Evolutionary conservation across 1,140 invertebrate species (phyloP), one percentile per base, ranked within the genome.

Genomic region (Saccostrea echinata): DNA sequence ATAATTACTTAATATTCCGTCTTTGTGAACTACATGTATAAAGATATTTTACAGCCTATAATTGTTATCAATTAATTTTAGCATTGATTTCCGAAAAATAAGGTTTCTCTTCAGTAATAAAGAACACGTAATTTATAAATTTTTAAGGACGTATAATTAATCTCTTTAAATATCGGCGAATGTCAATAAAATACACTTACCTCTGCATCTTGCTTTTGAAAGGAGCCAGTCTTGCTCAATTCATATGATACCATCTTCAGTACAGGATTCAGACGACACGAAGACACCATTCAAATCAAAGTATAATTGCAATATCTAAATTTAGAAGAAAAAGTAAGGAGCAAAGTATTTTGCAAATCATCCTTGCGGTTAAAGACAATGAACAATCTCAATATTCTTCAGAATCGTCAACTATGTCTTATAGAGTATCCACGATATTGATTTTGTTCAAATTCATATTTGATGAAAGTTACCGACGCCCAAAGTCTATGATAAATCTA

Each of bases 391-490:
- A 33, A 30, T 76, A 30, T 43, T 76, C 68, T 76, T 33, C 27
- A 76, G 68, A 76, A 76, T 76, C 24, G 13, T 33, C 68, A 76
- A 16, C 68, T 30, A 12, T 16, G 27, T 61, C 55, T 61, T 76
- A 33, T 27, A 76, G 68, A 76, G 68, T 33, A 27, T 33, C 12
- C 68, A 30, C 64, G 33, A 30, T 76, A 76, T 76, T 76, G 68
- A 76, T 76, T 76, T 76, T 76, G 68, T 76, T 76, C 68, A 76
- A 76, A 30, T 76, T 30, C 30, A 76, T 76, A 76, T 76, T 76
- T 76, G 68, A 76, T 76, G 68, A 76, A 76, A 76, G 68, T 76
- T 76, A 76, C 68, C 68, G 68, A 76, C 68, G 68, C 68, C 68
- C 68, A 76, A 76, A 76, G 64, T 76, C 68, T 30, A 76, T 76